Conservation (phyloP, 2,888 invertebrate species). For the Oasisia sp. region DNA sequence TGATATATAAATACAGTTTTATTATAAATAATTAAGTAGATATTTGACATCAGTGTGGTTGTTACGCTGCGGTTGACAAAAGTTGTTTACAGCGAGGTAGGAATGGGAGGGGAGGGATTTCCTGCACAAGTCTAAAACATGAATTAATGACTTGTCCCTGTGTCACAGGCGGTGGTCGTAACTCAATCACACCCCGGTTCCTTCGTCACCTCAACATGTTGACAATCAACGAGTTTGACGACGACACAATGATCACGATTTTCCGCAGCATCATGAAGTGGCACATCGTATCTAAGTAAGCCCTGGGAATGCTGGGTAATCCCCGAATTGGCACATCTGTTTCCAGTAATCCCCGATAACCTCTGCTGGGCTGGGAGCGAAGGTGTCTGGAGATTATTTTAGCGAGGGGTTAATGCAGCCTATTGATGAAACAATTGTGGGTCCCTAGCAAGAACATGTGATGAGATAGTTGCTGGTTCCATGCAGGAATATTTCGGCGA, state of each 20-base stretch:
- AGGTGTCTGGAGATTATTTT: too few species aligned
- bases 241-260: constrained; percentile 65
- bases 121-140: background rate
- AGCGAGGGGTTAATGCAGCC: too few species aligned
- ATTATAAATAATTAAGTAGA: background rate
- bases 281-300: constrained; percentile 75
- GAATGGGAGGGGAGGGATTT: too few species aligned
- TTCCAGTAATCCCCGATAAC: too few species aligned
- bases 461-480: background rate
- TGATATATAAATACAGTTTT: background rate
- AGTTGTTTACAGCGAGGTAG: too few species aligned
- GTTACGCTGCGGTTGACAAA: too few species aligned
- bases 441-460: too few species aligned
- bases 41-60: too few species aligned
- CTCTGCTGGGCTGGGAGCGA: too few species aligned
- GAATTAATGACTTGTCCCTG: background rate
- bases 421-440: too few species aligned
- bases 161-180: constrained; percentile 67
- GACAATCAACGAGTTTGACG: constrained; percentile 66
- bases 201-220: constrained; percentile 65
- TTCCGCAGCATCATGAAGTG: constrained; percentile 65
- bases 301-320: constrained; percentile 1
- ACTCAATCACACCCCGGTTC: constrained; percentile 65
- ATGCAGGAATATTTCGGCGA: constrained; percentile 67
- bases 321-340: too few species aligned